phyloP scores from a whole-genome alignment of 2,113 vertebrate species.

The Tonatia bakeri region DNA sequence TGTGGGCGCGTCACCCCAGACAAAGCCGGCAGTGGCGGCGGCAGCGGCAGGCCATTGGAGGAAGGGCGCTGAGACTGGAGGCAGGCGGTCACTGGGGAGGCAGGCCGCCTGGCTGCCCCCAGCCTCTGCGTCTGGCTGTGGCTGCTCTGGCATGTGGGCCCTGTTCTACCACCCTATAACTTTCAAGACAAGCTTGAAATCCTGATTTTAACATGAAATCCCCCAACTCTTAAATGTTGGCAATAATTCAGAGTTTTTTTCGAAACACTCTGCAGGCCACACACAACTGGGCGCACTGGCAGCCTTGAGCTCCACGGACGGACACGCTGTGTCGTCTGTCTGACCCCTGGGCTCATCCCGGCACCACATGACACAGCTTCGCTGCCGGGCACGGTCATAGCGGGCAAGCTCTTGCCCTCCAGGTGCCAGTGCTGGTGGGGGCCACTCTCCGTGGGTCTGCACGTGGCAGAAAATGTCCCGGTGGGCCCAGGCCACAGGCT shows the following conservation, averaged over 20 bases:
- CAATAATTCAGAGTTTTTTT: not conserved
- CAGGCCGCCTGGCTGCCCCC: fast-evolving
- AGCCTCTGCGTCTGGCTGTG: not conserved
- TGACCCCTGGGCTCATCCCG: not conserved
- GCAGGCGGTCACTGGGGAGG: not conserved
- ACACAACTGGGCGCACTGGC: fast-evolving
- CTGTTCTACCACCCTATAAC: not conserved
- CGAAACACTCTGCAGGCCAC: not conserved
- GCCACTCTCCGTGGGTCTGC: not conserved
- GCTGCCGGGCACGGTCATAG: not conserved
- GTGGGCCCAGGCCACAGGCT: not conserved
- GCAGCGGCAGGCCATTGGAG: fast-evolving
- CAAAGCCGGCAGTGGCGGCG: fast-evolving
- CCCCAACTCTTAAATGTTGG: not conserved
- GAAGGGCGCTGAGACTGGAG: not conserved
- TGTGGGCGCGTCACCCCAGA: not conserved
- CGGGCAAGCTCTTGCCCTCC: not conserved
- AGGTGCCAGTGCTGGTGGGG: not conserved
- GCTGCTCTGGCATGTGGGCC: not conserved
- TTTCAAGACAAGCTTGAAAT: not conserved
- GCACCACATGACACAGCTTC: not conserved
- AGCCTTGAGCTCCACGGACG: too few species aligned
- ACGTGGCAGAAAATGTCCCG: not conserved
- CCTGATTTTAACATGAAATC: not conserved
- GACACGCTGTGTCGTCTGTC: not conserved